These are phyloP conservation scores for Drosophila maculinotata DNA, from an alignment of 2,888 invertebrate species.

Conservation along the genomic window DNA sequence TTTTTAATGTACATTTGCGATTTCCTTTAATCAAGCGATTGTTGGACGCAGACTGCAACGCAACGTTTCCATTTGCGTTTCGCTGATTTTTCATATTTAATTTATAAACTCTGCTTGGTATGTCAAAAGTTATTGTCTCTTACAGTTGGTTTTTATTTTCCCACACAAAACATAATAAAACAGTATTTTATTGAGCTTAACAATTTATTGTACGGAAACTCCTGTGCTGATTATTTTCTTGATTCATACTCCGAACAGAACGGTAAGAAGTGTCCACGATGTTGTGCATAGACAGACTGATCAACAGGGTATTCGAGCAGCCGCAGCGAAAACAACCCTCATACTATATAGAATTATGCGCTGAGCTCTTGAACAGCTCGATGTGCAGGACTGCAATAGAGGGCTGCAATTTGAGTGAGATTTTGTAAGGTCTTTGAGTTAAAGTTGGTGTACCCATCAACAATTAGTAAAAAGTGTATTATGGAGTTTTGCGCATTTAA, in stretches of 20 bases:
- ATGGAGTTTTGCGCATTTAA: too few species aligned
- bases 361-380: conserved; percentile 9
- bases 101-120: background rate
- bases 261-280: conserved; percentile 23
- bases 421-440: conserved; percentile 7
- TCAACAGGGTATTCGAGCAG: conserved; percentile 22
- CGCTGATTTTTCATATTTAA: conserved; percentile 35
- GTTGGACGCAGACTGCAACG: conserved; percentile 4
- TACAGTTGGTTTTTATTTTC: background rate
- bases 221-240: conserved; percentile 1
- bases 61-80: conserved; percentile 26
- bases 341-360: conserved; percentile 13
- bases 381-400: background rate
- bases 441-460: conserved; percentile 1
- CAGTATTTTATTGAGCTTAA: background rate
- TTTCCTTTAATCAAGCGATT: conserved; percentile 27
- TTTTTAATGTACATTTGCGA: conserved; percentile 21
- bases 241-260: background rate
- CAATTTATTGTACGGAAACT: conserved; percentile 6
- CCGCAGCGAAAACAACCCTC: conserved; percentile 29
- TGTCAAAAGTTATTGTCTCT: background rate
- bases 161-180: background rate
- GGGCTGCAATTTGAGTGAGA: conserved; percentile 29
- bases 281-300: conserved; percentile 54
- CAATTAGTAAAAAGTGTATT: too few species aligned